Conservation (phyloP, 35 echinoderm and acorn worm species). For the Strongylocentrotus purpuratus region DNA sequence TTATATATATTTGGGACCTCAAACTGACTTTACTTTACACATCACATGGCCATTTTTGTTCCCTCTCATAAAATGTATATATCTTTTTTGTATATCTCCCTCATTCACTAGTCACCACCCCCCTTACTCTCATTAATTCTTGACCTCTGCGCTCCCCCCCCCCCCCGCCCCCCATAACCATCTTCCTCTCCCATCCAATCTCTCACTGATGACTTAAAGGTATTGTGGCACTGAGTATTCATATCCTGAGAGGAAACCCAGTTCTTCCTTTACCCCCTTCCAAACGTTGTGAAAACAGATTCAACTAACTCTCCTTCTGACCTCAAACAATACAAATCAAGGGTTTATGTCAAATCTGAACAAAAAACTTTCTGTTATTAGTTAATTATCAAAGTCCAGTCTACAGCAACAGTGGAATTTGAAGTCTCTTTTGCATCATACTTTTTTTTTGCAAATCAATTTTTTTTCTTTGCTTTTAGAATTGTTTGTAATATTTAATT, state of each 20-base stretch:
- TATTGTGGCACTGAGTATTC: slow-evolving; percentile 41
- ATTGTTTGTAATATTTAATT: too few species aligned
- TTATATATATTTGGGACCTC: too few species aligned
- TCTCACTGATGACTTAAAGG: slow-evolving; percentile 26
- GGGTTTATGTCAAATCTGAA: neutral
- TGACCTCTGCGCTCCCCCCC: neutral
- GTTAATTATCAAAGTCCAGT: too few species aligned
- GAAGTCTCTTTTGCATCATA: too few species aligned
- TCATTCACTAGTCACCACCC: neutral
- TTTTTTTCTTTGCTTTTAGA: too few species aligned
- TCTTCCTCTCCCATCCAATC: neutral
- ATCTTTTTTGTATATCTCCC: neutral
- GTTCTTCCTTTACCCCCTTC: neutral
- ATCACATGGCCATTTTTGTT: too few species aligned
- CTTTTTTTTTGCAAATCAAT: too few species aligned
- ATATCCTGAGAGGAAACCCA: slow-evolving; percentile 34
- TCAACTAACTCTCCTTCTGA: neutral
- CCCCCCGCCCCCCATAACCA: neutral
- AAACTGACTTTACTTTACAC: too few species aligned
- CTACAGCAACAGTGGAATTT: too few species aligned
- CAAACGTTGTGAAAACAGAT: slow-evolving; percentile 9
- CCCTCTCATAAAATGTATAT: too few species aligned
- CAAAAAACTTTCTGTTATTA: too few species aligned
- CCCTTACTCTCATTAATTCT: neutral
- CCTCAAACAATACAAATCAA: neutral